Evolutionary conservation across 2,797 vertebrate genomes (phyloP), one percentile per base, ranked within the genome.

Genomic region (Pseudochaenichthys georgianus): DNA sequence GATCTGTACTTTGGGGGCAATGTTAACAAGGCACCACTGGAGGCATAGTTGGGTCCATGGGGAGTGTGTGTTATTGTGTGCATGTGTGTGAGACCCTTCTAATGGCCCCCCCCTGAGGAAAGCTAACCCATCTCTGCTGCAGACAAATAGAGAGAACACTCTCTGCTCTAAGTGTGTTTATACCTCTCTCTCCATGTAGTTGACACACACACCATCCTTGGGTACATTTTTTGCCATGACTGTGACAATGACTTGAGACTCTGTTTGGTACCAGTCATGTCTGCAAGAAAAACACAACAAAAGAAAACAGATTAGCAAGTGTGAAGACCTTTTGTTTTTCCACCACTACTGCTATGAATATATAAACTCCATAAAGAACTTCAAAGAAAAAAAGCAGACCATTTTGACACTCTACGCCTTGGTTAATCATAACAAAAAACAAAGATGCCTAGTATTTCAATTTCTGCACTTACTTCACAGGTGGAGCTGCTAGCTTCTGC

Each of bases 201-300:
- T 91, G 91, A 97, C 88, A 15, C 70, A 87, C 81, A 98, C 95
- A 11, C 95, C 94, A 54, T 98, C 96, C 89, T 97, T 96, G 84
- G 95, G 95, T 1, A 95, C 92, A 28, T 98, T 97, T 92, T 97
- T 99, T 73, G 95, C 94, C 98, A 98, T 98, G 82, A 99, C 88
- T 31, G 96, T 97, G 88, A 99, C 91, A 28, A 97, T 97, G 83
- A 99, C 95, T 85, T 99, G 96, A 82, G 97, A 97, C 84, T 99
- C 98, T 85, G 98, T 99, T 95, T 99, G 98, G 94, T 99, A 99
- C 98, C 98, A 99, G 90, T 99, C 98, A 46, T 96, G 94, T 83
- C 97, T 98, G 86, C 17, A 72, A 74, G 43, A 78, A 16, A 53
- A n/a, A 72, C 16, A 73, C 13, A 51, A n/a, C 3, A 51, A 31